Base-by-base conservation (phyloP, 2,113 vertebrate genomes). In the Chrysochloris asiatica region DNA sequence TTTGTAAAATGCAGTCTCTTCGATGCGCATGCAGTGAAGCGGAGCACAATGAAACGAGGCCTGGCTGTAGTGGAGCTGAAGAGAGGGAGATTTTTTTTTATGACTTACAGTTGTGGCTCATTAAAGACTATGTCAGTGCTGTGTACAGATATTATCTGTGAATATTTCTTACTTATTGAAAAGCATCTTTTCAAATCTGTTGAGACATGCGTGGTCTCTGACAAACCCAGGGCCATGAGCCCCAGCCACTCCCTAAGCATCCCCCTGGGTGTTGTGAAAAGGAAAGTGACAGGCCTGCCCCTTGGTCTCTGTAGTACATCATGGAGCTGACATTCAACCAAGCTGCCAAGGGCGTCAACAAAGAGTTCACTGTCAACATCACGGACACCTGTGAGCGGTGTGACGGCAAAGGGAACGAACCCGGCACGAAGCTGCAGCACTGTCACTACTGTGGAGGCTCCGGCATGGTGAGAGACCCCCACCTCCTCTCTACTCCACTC, bases 281-380 rank as follows among this genome's bases (percentile, higher is more conserved):
- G 36, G 56, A 80, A 38, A 8, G 4, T 91, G 45, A 95, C 65
- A 38, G 50, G 24, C 22, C 8, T 65, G 4, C 83, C n/a, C 65
- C 61, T 91, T 88, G 73, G 6, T 95, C 4, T 56, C 26, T 76
- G 12, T 97, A 99, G 99, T 99, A 99, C 72, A 97, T 99, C 92
- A 99, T 99, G 99, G 99, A 99, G 47, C 97, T 99, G 97, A 99
- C 99, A 0, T 99, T 99, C 97, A 98, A 95, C 79, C 99, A 99
- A 88, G 99, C 99, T 26, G 99, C 99, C 41, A 99, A 99, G 96
- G 99, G 99, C 1, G 98, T 99, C 69, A 99, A 99, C 95, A 99
- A 99, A 96, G 99, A 99, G 97, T 98, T 99, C 0, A 96, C 98
- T 0, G 91, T 99, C 81, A 98, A 98, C 95, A 97, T 99, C 19